Base-by-base conservation (phyloP, 2,888 invertebrate genomes). In the Acrobasis consociella region DNA sequence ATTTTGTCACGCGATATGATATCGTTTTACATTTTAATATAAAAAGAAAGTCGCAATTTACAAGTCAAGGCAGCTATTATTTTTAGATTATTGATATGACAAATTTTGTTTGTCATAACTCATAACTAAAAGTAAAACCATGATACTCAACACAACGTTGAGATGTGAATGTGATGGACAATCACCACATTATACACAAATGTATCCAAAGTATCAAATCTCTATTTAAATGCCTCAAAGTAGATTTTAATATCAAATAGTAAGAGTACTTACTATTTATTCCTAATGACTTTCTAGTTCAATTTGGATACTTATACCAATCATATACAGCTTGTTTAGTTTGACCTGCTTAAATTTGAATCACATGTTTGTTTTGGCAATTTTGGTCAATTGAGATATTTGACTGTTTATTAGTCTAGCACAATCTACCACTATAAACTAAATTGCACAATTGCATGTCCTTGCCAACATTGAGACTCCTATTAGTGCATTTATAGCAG, bases 151-250 rank as follows among this genome's bases (percentile, higher is more conserved):
- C 1, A 42, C 2, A 46, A 11, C n/a, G 10, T 46, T 46, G 13
- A 42, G 42, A 42, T 42, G 13, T 46, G 13, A 46, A 46, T 46
- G 46, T 46, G 13, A 46, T 46, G 46, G 5, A 13, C 46, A 46
- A 10, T n/a, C 46, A 46, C n/a, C n/a, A 11, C 46, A 46, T 46
- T n/a, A 46, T 46, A 13, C 42, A 46, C 46, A n/a, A 46, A 46
- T 5, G n/a, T 46, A 46, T n/a, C 13, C 13, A 46, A 52, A 37
- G 31, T 5, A 15, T 7, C 22, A 37, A 37, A 56, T 56, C 9
- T 16, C 39, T 17, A 56, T 56, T 56, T 56, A 17, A 38, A 53
- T 53, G 38, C 37, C 5, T 53, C 53, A 38, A 37, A 53, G 53
- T 53, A 53, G 51, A 51, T 22, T 51, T 51, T 17, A 51, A 51